phyloP scores from a whole-genome alignment of 2,113 vertebrate genomes.

The Muntiacus muntjak region DNA sequence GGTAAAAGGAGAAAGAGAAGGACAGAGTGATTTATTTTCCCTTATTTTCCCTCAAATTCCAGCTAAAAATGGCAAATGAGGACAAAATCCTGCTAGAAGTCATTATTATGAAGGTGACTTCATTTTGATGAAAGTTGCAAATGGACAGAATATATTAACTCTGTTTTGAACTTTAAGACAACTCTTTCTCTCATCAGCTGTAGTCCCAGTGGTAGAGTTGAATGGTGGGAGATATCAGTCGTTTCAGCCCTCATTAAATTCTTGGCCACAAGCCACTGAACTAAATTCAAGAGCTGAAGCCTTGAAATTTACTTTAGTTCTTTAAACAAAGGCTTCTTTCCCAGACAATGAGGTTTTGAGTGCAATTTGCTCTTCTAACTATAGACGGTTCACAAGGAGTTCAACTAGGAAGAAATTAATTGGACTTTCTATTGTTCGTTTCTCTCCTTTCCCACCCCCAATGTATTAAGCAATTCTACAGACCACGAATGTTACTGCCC shows the following conservation, averaged over 20 bases:
- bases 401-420: slow-evolving; percentile 64
- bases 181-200: slow-evolving; percentile 42
- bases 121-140: slow-evolving; percentile 61
- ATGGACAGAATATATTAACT: slow-evolving; percentile 59
- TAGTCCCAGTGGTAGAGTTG: slow-evolving; percentile 38
- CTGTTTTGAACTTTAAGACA: slow-evolving; percentile 60
- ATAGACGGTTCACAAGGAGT: slow-evolving; percentile 48
- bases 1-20: slow-evolving; percentile 38
- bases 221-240: slow-evolving; percentile 54
- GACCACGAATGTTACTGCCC: slow-evolving; percentile 16
- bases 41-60: slow-evolving; percentile 42
- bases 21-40: slow-evolving; percentile 64
- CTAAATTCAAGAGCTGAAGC: slow-evolving; percentile 60
- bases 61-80: slow-evolving; percentile 63
- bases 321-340: slow-evolving; percentile 67
- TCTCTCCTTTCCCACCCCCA: neutral
- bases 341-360: slow-evolving; percentile 59
- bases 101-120: slow-evolving; percentile 68
- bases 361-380: slow-evolving; percentile 48
- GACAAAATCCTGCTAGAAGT: slow-evolving; percentile 45
- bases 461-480: neutral
- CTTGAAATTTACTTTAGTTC: slow-evolving; percentile 67
- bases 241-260: slow-evolving; percentile 67
- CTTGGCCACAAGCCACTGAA: slow-evolving; percentile 66
- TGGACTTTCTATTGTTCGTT: slow-evolving; percentile 47